Conservation (phyloP, 1,140 invertebrate species). For the Ceratina calcarata region DNA sequence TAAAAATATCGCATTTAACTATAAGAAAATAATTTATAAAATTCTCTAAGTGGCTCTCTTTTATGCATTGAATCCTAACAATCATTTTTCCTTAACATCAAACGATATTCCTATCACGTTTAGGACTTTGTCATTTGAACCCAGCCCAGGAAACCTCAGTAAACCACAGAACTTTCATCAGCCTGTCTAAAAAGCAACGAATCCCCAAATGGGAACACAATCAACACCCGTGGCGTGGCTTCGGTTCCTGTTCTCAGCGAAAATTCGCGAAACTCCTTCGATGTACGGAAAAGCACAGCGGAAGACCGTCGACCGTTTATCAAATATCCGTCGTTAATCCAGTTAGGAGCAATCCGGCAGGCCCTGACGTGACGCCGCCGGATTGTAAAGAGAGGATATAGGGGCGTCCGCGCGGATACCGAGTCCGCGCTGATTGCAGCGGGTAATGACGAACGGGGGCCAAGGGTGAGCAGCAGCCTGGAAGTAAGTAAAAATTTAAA, state of each 20-base stretch:
- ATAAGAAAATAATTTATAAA: no score
- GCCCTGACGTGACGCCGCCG: constrained; percentile 41
- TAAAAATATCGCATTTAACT: no score
- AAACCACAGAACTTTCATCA: no score
- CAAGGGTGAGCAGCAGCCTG: constrained; percentile 80
- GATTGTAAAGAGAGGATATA: constrained; percentile 67
- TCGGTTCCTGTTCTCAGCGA: background rate
- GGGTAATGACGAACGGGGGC: constrained; percentile 76
- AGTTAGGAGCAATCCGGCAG: constrained; percentile 73
- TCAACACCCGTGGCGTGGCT: no score
- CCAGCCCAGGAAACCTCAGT: no score
- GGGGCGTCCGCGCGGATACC: constrained; percentile 52
- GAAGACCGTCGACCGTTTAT: constrained; percentile 70
- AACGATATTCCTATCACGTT: no score
- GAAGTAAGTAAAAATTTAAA: constrained; percentile 82
- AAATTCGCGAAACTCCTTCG: background rate
- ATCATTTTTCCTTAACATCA: no score
- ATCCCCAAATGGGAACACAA: no score
- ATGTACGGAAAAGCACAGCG: background rate
- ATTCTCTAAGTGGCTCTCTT: no score
- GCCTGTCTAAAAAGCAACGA: background rate
- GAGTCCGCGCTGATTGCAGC: constrained; percentile 77
- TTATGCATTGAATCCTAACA: no score
- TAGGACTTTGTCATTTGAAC: no score
- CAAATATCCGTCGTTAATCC: constrained; percentile 78